Base-by-base conservation (phyloP, 2,888 invertebrate species). In the Ectobius pallidus region DNA sequence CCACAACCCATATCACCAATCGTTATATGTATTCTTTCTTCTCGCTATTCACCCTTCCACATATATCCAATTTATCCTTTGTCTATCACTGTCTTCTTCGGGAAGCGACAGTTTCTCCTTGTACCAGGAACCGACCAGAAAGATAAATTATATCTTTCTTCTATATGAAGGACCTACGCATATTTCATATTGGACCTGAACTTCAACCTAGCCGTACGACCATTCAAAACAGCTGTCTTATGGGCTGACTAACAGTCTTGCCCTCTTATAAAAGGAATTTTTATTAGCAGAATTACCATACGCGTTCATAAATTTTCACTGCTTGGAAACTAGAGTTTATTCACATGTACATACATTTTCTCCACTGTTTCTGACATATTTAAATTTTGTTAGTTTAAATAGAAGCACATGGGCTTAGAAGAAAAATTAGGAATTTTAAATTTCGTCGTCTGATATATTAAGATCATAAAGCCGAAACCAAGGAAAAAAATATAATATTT, bases 31-130 rank as follows among this genome's bases (percentile, higher is more conserved):
- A 14, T 32, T 58, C 14, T 55, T 27, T 27, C n/a, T 7, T 27
- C 55, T 3, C 55, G 27, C 20, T n/a, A 34, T 34, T 42, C 44
- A 14, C 16, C 9, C 32, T 9, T n/a, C 52, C n/a, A 3, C 67
- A 58, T 42, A 7, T 46, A 55, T 49, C 71, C 74, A 69, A 74
- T 72, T 67, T 72, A 72, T 74, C 65, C 72, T 72, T 62, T 69
- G 69, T 73, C 70, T 75, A 62, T 73, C 71, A 69, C 55, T 55
- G 71, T 74, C 73, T 42, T 65, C 44, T 44, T 46, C 18, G 22
- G 27, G 16, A 34, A 46, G 46, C 25, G 65, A 30, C 44, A 44
- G 32, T 65, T 55, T 46, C 30, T 46, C 27, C 11, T 25, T 20
- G 27, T 27, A 27, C 46, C 65, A 65, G 65, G 46, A 32, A 65